phyloP scores from a whole-genome alignment of 2,797 vertebrate species.

The Danio jaintianensis region DNA sequence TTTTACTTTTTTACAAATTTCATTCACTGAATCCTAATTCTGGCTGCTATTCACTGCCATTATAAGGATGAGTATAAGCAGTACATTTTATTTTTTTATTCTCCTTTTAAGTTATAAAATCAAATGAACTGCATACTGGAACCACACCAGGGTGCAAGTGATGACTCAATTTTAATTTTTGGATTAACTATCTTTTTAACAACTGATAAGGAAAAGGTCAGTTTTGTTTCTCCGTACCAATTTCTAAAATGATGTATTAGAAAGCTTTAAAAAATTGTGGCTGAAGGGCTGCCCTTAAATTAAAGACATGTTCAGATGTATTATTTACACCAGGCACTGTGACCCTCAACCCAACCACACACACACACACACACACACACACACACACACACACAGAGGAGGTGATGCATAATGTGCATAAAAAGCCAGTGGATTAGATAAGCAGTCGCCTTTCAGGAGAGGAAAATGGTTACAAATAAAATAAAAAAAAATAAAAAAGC shows the following conservation, averaged over 20 bases:
- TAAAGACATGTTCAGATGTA: constrained; percentile 18
- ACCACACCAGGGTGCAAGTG: too few relatives aligned
- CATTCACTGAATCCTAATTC: too few relatives aligned
- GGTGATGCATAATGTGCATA: constrained; percentile 51
- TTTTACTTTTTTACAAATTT: too few relatives aligned
- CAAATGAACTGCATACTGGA: too few relatives aligned
- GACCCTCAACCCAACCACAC: constrained; percentile 49
- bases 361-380: background rate
- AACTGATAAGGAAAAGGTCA: background rate
- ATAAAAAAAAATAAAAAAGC: constrained; percentile 43
- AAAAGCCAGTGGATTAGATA: constrained; percentile 60
- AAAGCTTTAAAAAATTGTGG: constrained; percentile 4
- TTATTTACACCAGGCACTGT: constrained; percentile 12
- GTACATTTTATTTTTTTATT: too few relatives aligned
- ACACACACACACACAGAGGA: constrained; percentile 10
- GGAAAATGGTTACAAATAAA: constrained; percentile 36
- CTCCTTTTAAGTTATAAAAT: too few relatives aligned
- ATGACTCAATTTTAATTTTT: too few relatives aligned
- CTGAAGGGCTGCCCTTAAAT: constrained; percentile 12
- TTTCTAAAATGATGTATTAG: constrained; percentile 1
- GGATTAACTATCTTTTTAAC: background rate
- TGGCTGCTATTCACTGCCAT: too few relatives aligned
- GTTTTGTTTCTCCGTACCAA: background rate
- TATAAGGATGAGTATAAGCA: too few relatives aligned
- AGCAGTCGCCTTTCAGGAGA: constrained; percentile 58